Conservation (phyloP, 2,113 vertebrate genomes). For the Aphyosemion australe region DNA sequence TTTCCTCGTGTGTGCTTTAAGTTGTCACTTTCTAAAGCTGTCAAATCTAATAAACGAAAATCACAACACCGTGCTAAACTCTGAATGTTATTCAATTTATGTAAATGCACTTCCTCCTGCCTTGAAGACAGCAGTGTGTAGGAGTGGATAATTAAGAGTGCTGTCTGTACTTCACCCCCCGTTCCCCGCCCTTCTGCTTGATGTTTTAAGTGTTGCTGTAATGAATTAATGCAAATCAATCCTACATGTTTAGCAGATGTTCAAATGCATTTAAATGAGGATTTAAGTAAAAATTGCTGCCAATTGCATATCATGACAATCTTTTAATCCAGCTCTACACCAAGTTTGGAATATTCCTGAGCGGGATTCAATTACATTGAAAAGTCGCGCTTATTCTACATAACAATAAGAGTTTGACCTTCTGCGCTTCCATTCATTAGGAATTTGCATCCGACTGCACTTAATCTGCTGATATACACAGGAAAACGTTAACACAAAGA, state of each 20-base stretch:
- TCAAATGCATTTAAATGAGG: slow-evolving; percentile 25
- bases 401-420: slow-evolving; percentile 51
- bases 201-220: slow-evolving; percentile 21
- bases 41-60: slow-evolving; percentile 27
- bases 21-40: slow-evolving; percentile 19
- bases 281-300: neutral
- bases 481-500: slow-evolving; percentile 67
- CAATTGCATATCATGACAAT: slow-evolving; percentile 2
- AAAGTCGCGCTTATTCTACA: slow-evolving; percentile 31
- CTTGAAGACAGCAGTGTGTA: slow-evolving; percentile 15
- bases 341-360: slow-evolving; percentile 22
- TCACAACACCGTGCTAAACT: neutral
- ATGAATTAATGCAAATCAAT: slow-evolving; percentile 22
- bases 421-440: slow-evolving; percentile 29
- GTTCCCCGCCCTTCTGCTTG: slow-evolving; percentile 10
- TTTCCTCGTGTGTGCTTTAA: neutral
- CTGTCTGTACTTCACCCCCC: too few species aligned
- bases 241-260: slow-evolving; percentile 9
- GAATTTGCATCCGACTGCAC: slow-evolving; percentile 69
- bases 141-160: slow-evolving; percentile 31
- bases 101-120: slow-evolving; percentile 2
- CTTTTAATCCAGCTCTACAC: slow-evolving; percentile 1
- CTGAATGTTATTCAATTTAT: slow-evolving; percentile 11
- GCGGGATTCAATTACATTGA: slow-evolving; percentile 36
- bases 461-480: slow-evolving; percentile 61